phyloP scores from a whole-genome alignment of 2,113 vertebrate species.

The Eulemur rufifrons region DNA sequence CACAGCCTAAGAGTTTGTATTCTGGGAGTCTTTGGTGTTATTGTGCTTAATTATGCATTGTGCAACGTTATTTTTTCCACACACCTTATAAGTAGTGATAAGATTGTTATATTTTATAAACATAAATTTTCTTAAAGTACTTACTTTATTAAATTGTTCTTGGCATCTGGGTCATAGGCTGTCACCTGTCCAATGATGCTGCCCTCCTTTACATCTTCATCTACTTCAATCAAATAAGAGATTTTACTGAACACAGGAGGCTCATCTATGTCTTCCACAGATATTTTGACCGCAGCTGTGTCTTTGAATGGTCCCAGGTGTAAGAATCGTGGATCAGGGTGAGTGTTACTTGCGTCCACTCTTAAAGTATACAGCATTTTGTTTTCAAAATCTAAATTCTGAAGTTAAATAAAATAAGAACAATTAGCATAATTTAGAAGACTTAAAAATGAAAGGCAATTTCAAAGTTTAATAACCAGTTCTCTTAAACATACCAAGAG shows the following conservation, averaged over 20 bases:
- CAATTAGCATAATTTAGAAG: background rate
- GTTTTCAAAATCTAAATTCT: constrained; percentile 97
- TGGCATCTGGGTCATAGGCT: constrained; percentile 93
- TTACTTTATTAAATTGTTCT: constrained; percentile 93
- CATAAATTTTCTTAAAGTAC: constrained; percentile 40
- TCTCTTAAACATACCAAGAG: background rate
- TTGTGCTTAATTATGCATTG: background rate
- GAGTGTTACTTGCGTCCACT: constrained; percentile 94
- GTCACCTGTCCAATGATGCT: constrained; percentile 92
- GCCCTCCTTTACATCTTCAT: constrained; percentile 94
- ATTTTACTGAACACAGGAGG: constrained; percentile 92
- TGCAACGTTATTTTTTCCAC: background rate
- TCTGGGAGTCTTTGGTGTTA: background rate
- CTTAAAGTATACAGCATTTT: constrained; percentile 91
- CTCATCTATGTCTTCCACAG: constrained; percentile 94
- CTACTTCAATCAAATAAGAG: constrained; percentile 95
- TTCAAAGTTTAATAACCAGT: background rate
- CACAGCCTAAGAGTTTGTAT: background rate
- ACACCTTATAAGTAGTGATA: background rate
- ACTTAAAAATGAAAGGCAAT: background rate
- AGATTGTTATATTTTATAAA: background rate
- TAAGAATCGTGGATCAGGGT: constrained; percentile 92
- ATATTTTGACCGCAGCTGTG: constrained; percentile 91
- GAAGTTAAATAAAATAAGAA: constrained; percentile 68
- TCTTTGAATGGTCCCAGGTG: constrained; percentile 95